Conservation (phyloP, 37 sponge, comb jelly and placozoan species). For the Axinella damicornis region DNA sequence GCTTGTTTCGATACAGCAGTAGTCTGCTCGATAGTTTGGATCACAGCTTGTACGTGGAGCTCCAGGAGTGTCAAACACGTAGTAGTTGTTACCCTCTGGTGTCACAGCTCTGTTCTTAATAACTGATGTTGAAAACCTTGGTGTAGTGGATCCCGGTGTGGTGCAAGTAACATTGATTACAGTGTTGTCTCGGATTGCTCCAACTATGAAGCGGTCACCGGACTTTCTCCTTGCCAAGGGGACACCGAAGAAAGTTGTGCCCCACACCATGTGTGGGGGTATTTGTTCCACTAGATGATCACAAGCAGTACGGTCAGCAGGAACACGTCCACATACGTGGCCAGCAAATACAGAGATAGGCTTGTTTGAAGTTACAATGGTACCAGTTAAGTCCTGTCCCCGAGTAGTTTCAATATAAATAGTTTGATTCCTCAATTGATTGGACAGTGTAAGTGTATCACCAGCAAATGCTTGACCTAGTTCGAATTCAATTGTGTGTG, state of each 20-base stretch:
- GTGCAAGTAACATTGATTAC: slow-evolving; percentile 37
- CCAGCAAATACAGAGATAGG: slow-evolving; percentile 47
- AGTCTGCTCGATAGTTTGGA: slow-evolving; percentile 25
- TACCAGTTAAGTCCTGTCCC: slow-evolving; percentile 71
- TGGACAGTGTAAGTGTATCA: not conserved
- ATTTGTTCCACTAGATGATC: slow-evolving; percentile 70
- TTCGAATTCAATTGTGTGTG: not conserved
- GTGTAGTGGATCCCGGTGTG: not conserved
- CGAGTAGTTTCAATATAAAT: not conserved
- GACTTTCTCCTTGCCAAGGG: slow-evolving; percentile 20
- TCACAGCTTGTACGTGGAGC: not conserved
- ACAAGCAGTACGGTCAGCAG: slow-evolving; percentile 40
- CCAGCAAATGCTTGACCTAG: not conserved
- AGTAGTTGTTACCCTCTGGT: not conserved
- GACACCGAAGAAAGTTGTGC: slow-evolving; percentile 21
- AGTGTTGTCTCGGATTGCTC: slow-evolving; percentile 22
- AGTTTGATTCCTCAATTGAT: too few relatives aligned
- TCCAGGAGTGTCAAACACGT: slow-evolving; percentile 6
- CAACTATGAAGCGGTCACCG: slow-evolving; percentile 36
- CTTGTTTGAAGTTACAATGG: slow-evolving; percentile 20
- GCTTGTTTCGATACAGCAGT: slow-evolving; percentile 54
- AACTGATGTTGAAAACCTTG: not conserved
- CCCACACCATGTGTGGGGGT: slow-evolving; percentile 35
- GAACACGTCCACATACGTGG: slow-evolving; percentile 63
- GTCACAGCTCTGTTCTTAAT: not conserved